phyloP scores from a whole-genome alignment of 2,113 vertebrate species.

The Heptranchias perlo region DNA sequence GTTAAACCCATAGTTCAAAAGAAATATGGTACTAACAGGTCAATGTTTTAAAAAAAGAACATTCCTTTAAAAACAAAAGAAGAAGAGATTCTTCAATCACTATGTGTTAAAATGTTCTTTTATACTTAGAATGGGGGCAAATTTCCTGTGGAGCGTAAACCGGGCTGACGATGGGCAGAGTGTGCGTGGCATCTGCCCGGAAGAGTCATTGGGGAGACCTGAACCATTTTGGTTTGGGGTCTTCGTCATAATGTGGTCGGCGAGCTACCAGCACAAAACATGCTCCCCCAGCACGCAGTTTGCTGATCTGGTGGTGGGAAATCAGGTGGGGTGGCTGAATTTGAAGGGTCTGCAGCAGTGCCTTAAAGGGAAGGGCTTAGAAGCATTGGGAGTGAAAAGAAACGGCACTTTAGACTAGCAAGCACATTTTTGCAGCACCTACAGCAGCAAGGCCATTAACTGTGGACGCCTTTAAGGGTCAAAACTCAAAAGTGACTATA shows the following conservation, averaged over 20 bases:
- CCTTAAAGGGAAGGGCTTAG: no score
- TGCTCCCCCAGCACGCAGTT: neutral
- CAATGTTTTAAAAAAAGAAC: neutral
- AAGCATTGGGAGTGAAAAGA: no score
- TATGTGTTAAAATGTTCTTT: neutral
- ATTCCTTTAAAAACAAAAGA: neutral
- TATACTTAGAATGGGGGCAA: neutral
- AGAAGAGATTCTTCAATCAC: neutral
- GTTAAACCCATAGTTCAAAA: neutral
- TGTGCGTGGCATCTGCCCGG: neutral
- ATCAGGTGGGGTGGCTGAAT: neutral
- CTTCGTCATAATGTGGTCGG: neutral
- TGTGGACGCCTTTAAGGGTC: neutral
- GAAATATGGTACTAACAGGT: neutral
- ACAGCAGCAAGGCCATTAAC: neutral
- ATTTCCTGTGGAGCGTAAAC: neutral
- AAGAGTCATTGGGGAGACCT: neutral
- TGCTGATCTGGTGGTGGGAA: neutral
- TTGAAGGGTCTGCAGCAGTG: neutral
- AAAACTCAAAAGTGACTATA: no score
- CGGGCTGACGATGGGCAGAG: neutral
- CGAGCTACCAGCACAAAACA: neutral
- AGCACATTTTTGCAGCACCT: neutral
- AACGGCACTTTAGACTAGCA: neutral
- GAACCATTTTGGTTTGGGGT: neutral